Percentiles rank a stretch among this genome's conserved stretches.
These are phyloP conservation scores for Andrena haemorrhoa DNA, from an alignment of 2,888 invertebrate species.

Conservation along the genomic window DNA sequence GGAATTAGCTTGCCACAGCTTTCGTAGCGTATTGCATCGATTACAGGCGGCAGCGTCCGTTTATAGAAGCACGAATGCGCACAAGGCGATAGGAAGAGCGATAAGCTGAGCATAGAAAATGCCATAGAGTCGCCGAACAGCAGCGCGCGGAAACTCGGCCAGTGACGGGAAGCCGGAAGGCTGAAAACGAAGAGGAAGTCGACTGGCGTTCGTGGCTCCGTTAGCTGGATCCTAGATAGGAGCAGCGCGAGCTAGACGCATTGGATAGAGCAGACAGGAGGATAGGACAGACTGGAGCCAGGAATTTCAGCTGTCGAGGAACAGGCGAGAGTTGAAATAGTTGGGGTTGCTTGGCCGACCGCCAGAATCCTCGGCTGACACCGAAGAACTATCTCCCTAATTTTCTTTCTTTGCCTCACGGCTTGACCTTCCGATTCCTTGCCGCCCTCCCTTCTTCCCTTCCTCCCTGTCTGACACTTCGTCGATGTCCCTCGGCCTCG, in stretches of 20 bases:
- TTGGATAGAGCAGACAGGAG: constrained; percentile 13
- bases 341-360: constrained; percentile 61
- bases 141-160: constrained; percentile 18
- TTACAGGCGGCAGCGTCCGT: background rate
- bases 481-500: no score
- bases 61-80: background rate
- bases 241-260: background rate
- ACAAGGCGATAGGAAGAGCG: constrained; percentile 9
- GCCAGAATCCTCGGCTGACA: constrained; percentile 70
- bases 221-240: constrained; percentile 12
- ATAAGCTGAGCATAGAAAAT: constrained; percentile 33
- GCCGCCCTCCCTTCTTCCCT: background rate
- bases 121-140: constrained; percentile 33
- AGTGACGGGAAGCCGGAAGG: constrained; percentile 33
- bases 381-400: constrained; percentile 71
- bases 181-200: constrained; percentile 39
- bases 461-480: background rate
- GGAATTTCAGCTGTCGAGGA: constrained; percentile 34
- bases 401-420: constrained; percentile 56
- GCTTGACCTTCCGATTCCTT: constrained; percentile 47
- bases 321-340: constrained; percentile 35
- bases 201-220: constrained; percentile 9
- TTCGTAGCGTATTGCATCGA: background rate
- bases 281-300: constrained; percentile 60
- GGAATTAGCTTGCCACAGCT: background rate